Evolutionary conservation across 2,888 invertebrate species (phyloP).

Genomic region (Orthonevra nobilis): DNA sequence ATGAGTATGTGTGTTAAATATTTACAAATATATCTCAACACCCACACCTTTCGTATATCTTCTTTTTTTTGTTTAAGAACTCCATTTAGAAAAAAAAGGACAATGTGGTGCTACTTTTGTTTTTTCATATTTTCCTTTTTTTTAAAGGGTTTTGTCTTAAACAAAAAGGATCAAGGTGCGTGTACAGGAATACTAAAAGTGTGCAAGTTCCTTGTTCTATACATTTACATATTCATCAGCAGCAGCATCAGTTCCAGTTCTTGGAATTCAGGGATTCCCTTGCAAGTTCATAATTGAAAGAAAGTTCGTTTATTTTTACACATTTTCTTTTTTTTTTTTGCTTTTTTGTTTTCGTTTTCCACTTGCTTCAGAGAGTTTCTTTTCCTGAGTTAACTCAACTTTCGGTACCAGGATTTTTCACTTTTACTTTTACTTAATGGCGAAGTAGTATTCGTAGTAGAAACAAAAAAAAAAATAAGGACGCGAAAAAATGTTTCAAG

Average conservation of each 20-base stretch:
- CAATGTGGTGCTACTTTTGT: too few species aligned
- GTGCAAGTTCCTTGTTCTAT: slow-evolving; percentile 9
- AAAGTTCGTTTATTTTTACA: slow-evolving; percentile 58
- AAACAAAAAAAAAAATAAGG: neutral
- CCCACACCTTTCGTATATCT: too few species aligned
- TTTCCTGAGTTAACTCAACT: slow-evolving; percentile 66
- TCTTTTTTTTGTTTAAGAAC: slow-evolving; percentile 21
- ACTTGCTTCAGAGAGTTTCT: slow-evolving; percentile 60
- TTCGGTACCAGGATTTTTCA: slow-evolving; percentile 68
- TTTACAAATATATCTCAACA: too few species aligned
- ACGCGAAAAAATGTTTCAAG: slow-evolving; percentile 69
- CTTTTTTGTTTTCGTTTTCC: slow-evolving; percentile 15
- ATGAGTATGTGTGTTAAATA: neutral
- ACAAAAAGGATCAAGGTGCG: slow-evolving; percentile 60
- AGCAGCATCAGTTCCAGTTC: slow-evolving; percentile 69
- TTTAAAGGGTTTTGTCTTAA: slow-evolving; percentile 57
- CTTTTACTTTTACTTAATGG: slow-evolving; percentile 70
- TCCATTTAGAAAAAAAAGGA: too few species aligned
- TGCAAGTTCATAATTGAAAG: slow-evolving; percentile 70
- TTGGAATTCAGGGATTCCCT: slow-evolving; percentile 59
- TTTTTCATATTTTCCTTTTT: too few species aligned
- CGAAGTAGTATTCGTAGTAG: too few species aligned
- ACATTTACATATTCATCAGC: too few species aligned
- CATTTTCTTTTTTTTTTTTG: slow-evolving; percentile 18
- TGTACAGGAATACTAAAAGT: slow-evolving; percentile 46